Percentiles rank a stretch among this genome's conserved stretches.
phyloP scores from a whole-genome alignment of 2,113 vertebrate species.

The Phaethornis superciliosus region DNA sequence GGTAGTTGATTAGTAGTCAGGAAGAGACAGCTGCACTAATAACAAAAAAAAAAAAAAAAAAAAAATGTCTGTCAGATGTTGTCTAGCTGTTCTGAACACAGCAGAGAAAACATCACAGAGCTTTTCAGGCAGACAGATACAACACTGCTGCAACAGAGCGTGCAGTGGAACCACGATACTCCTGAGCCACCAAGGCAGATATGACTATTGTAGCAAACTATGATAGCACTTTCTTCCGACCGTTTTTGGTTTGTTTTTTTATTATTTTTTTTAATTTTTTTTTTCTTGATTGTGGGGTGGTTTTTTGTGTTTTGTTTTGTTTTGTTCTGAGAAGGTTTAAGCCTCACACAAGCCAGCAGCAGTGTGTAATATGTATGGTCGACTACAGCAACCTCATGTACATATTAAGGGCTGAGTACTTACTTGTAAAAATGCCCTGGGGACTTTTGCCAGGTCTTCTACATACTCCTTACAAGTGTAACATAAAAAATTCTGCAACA shows the following conservation, averaged over 20 bases:
- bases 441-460: conserved; percentile 91
- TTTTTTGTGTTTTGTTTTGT: too few relatives aligned
- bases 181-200: background rate
- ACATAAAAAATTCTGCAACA: conserved; percentile 91
- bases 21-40: background rate
- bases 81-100: background rate
- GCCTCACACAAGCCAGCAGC: background rate
- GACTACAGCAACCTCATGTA: background rate
- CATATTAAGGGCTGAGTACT: conserved; percentile 35
- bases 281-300: too few relatives aligned
- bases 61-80: background rate
- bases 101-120: background rate
- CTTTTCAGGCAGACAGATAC: background rate
- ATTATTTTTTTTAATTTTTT: too few relatives aligned
- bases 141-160: background rate
- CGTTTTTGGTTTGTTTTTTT: background rate
- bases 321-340: background rate
- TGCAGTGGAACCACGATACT: background rate
- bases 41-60: background rate
- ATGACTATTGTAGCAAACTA: background rate
- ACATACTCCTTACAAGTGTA: conserved; percentile 94
- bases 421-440: conserved; percentile 80
- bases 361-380: background rate
- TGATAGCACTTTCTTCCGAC: background rate
- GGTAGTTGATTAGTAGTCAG: background rate